Percentiles rank a stretch among this genome's conserved stretches.
Evolutionary conservation across 2,797 vertebrate genomes (phyloP).

Genomic region (Sphenopsis melanotis): DNA sequence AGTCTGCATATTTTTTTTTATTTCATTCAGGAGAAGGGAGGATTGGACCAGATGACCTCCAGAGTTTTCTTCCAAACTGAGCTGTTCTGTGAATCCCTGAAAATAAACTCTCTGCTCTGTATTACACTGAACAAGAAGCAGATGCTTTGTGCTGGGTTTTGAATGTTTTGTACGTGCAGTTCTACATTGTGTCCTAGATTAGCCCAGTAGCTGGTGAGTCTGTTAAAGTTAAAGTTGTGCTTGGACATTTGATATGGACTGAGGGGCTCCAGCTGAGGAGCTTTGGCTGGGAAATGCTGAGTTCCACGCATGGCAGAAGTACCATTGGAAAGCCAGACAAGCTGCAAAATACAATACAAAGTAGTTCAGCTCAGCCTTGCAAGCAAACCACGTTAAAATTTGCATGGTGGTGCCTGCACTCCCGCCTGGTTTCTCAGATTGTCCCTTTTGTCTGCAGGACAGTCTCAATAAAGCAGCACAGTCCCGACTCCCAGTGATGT

Average conservation of each 20-base stretch:
- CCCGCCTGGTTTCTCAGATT: neutral
- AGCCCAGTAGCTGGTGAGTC: neutral
- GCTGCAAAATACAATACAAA: neutral
- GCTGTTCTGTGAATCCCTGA: neutral
- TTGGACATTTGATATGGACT: neutral
- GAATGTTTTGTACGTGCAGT: neutral
- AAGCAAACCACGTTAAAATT: neutral
- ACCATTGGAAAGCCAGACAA: neutral
- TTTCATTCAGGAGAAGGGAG: neutral
- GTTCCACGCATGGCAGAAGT: neutral
- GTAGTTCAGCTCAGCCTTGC: neutral
- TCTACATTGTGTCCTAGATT: neutral
- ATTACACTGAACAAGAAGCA: neutral
- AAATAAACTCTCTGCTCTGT: neutral
- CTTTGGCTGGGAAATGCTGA: neutral
- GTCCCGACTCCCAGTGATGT: fast-evolving
- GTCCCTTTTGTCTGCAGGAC: neutral
- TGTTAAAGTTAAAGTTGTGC: neutral
- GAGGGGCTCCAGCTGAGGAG: neutral
- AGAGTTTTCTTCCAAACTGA: neutral
- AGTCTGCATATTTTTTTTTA: neutral
- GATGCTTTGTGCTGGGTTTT: neutral
- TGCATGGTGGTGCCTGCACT: neutral
- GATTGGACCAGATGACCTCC: neutral
- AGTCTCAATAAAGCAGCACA: neutral